These are phyloP conservation scores for Chironomus tepperi DNA, from an alignment of 1,140 invertebrate genomes.

Conservation along the genomic window DNA sequence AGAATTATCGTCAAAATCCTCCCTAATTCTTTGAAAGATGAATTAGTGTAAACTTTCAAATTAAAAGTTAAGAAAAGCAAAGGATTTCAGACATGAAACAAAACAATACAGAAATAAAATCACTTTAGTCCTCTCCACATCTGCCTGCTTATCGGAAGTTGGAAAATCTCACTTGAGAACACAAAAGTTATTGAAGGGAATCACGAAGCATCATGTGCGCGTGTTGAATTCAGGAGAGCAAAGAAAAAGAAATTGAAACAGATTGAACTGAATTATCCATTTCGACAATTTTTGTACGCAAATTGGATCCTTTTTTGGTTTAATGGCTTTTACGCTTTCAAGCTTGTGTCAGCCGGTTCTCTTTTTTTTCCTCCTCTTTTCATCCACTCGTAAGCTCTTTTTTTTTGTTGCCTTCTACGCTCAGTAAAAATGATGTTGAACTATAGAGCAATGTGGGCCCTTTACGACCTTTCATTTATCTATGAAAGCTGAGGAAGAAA, in stretches of 20 bases:
- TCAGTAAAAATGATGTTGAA: neutral
- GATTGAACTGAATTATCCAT: slow-evolving; percentile 13
- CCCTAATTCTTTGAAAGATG: too few species aligned
- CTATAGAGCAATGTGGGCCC: neutral
- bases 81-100: too few species aligned
- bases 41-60: too few species aligned
- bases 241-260: neutral
- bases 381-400: neutral
- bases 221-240: neutral
- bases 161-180: neutral
- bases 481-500: neutral
- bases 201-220: neutral
- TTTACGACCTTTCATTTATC: neutral
- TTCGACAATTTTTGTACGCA: slow-evolving; percentile 1
- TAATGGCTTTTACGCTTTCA: neutral
- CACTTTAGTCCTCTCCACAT: neutral
- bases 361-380: neutral
- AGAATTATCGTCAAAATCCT: too few species aligned
- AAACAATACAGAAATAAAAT: too few species aligned
- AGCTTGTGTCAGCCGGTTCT: neutral
- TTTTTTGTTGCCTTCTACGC: neutral
- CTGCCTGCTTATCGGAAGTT: neutral
- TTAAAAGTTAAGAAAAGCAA: too few species aligned
- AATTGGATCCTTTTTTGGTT: neutral
- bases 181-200: neutral